Base-by-base conservation (phyloP, 2,113 vertebrate genomes). In the Pseudorasbora parva region DNA sequence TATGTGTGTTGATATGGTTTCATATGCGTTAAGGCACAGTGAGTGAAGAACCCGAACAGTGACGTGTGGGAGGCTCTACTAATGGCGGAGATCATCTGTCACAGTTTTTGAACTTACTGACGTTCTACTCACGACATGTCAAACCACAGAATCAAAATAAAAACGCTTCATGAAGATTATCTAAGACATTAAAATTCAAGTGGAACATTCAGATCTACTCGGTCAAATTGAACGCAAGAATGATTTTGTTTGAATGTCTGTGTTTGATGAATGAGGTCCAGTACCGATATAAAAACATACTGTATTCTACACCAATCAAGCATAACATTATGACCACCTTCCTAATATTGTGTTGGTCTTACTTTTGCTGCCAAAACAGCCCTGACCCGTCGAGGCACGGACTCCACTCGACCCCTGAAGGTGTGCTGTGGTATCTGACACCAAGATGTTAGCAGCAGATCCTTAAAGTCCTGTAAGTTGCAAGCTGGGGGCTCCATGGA, bases 11-110 rank as follows among this genome's bases (percentile, higher is more conserved):
- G 86, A 85, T 86, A 86, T 91, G 88, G 88, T 91, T 93, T 92
- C 86, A 89, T 91, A 94, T 91, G 91, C 88, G 17, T 91, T 95
- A 95, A 95, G 94, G 94, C 94, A 95, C 94, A 93, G 93, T 91
- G 90, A 94, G 90, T 37, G 91, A 92, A 91, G 91, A 92, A 91
- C 85, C 27, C 88, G 89, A 73, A 79, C 84, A 85, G 87, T 88
- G 45, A 59, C 89, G 74, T 49, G 78, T 66, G 59, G 45, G 78
- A 64, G 59, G 45, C 14, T 66, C 62, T 19, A 66, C 62, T 66
- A 19, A 66, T 33, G 62, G 62, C 62, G 51, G 72, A 54, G 45
- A 30, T 2, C 15, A 54, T 19, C 74, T 8, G 27, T 76, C 74
- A 76, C 73, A n/a, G 51, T 33, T 27, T 56, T 21, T 1, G 41